phyloP scores from a whole-genome alignment of 2,113 vertebrate genomes.

The Lanius ludovicianus region DNA sequence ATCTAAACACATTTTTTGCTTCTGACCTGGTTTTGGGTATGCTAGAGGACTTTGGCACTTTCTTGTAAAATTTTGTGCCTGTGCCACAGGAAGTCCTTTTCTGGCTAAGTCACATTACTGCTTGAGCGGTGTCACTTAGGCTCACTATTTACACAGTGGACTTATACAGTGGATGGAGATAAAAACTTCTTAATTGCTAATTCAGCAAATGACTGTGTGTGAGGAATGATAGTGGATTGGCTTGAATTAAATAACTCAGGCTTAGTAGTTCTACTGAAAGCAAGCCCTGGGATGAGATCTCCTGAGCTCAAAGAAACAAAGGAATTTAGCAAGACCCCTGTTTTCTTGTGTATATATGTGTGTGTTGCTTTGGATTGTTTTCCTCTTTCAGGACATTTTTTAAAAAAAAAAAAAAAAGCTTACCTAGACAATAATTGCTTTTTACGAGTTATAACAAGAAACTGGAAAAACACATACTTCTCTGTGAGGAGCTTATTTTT shows the following conservation, averaged over 20 bases:
- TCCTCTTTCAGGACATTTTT: not conserved
- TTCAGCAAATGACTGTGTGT: not conserved
- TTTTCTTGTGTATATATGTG: not conserved
- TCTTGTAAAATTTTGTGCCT: not conserved
- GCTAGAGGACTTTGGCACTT: not conserved
- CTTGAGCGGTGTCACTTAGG: not conserved
- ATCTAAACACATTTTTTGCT: not conserved
- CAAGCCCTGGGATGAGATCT: not conserved
- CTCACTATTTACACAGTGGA: not conserved
- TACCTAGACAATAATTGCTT: not conserved
- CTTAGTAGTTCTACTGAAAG: not conserved
- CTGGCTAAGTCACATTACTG: not conserved
- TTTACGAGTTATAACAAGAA: not conserved
- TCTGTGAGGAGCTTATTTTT: constrained; percentile 3
- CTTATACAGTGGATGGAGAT: not conserved
- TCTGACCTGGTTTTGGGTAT: not conserved
- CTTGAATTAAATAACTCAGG: not conserved
- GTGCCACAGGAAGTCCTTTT: not conserved
- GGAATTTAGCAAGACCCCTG: not conserved
- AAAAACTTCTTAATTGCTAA: not conserved
- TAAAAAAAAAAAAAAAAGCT: not conserved
- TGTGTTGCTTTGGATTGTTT: not conserved
- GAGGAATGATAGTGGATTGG: not conserved
- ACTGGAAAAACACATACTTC: not conserved
- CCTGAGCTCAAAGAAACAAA: not conserved